phyloP scores from a whole-genome alignment of 1,140 invertebrate genomes.

The Platyscapa corneri region DNA sequence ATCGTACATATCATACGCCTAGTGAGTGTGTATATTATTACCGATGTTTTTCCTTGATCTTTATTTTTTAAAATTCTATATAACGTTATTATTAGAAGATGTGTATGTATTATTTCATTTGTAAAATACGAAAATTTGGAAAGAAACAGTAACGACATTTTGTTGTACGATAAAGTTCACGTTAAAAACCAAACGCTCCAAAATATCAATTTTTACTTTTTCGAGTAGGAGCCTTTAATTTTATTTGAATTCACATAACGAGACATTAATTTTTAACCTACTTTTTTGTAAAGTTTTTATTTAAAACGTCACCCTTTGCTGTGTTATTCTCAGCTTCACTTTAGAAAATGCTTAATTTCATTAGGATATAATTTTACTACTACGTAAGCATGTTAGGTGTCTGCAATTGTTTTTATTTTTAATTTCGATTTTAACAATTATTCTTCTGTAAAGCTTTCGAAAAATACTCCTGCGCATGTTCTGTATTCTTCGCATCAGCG shows the following conservation, averaged over 20 bases:
- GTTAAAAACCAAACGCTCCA: background rate
- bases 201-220: constrained; percentile 10
- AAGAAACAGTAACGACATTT: background rate
- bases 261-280: too few relatives aligned
- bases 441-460: constrained; percentile 23
- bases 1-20: constrained; percentile 22
- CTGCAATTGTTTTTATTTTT: constrained; percentile 4
- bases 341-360: background rate
- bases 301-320: background rate
- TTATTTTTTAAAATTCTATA: constrained; percentile 15
- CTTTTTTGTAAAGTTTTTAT: background rate
- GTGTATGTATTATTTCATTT: constrained; percentile 15
- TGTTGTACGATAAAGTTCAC: constrained; percentile 11
- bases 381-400: constrained; percentile 25
- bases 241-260: background rate
- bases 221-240: background rate
- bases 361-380: background rate
- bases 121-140: constrained; percentile 19
- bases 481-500: background rate
- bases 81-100: background rate
- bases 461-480: constrained; percentile 34
- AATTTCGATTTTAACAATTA: background rate
- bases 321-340: background rate
- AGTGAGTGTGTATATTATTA: constrained; percentile 34
- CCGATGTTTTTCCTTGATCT: constrained; percentile 38